phyloP scores from a whole-genome alignment of 2,113 vertebrate genomes.

The Sialia sialis region DNA sequence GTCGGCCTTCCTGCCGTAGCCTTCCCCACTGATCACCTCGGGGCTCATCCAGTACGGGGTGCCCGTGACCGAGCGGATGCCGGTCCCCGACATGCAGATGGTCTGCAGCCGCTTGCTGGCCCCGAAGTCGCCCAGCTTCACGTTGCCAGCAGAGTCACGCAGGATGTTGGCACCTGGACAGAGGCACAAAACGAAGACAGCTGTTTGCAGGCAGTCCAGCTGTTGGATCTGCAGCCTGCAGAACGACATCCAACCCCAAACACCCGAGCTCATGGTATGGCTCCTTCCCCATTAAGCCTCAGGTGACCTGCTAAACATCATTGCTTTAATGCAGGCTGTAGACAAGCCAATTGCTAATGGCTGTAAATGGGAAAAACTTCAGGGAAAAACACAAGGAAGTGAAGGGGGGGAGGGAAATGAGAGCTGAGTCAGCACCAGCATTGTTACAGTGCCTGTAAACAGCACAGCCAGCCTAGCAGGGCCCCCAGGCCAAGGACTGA shows the following conservation, averaged over 20 bases:
- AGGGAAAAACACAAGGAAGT: conserved; percentile 37
- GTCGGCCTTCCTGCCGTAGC: conserved; percentile 92
- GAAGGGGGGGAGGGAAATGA: conserved; percentile 23
- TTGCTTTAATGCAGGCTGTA: not conserved
- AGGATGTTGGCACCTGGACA: conserved; percentile 92
- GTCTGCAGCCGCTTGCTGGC: conserved; percentile 96
- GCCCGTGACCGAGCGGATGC: conserved; percentile 91
- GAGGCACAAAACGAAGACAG: not conserved
- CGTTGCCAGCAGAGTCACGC: conserved; percentile 91
- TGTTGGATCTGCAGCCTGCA: not conserved
- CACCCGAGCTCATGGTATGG: not conserved
- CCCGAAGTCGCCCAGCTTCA: conserved; percentile 95
- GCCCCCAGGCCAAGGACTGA: conserved; percentile 22
- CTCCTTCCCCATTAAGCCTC: conserved; percentile 6
- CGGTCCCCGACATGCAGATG: conserved; percentile 93
- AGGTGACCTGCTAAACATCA: conserved; percentile 36
- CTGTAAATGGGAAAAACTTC: conserved; percentile 43
- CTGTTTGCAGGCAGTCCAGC: conserved; percentile 23
- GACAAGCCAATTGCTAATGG: conserved; percentile 29
- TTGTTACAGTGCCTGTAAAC: conserved; percentile 50
- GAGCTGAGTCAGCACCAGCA: conserved; percentile 52
- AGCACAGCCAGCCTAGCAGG: not conserved
- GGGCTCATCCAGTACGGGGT: conserved; percentile 98
- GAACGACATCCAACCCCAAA: not conserved
- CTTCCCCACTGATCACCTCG: conserved; percentile 95